Evolutionary conservation across 2,113 vertebrate genomes (phyloP).

Genomic region (Raja brachyura): DNA sequence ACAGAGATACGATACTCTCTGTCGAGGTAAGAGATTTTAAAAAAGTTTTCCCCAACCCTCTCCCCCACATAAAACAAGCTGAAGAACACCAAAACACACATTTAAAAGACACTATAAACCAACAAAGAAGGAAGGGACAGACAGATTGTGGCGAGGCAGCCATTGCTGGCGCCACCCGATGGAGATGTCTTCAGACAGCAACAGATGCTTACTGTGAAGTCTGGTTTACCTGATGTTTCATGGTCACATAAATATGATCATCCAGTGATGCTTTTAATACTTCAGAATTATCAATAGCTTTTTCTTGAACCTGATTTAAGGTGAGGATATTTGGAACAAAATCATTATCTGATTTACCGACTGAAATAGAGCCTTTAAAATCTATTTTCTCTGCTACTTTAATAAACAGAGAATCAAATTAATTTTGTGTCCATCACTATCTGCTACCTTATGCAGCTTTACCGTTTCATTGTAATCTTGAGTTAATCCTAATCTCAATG

Average conservation of each 20-base stretch:
- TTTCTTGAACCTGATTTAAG: background rate
- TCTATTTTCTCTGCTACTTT: background rate
- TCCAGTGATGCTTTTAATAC: background rate
- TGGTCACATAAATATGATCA: background rate
- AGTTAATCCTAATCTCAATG: background rate
- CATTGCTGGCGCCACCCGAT: no score
- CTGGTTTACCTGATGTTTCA: background rate
- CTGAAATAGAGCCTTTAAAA: background rate
- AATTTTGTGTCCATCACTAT: background rate
- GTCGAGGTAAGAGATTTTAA: no score
- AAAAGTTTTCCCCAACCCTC: no score
- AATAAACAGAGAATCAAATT: background rate
- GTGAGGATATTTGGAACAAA: background rate
- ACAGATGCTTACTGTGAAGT: background rate
- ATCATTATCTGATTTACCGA: conserved; percentile 19
- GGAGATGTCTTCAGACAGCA: no score
- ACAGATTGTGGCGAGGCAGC: no score
- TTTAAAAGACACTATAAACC: no score
- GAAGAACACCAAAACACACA: no score
- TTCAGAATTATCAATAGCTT: conserved; percentile 1
- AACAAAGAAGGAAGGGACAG: no score
- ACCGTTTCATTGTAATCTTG: background rate
- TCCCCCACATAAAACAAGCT: no score
- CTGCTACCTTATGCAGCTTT: background rate
- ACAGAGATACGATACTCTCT: no score